phyloP scores from a whole-genome alignment of 2,113 vertebrate species.

The Danionella cerebrum region DNA sequence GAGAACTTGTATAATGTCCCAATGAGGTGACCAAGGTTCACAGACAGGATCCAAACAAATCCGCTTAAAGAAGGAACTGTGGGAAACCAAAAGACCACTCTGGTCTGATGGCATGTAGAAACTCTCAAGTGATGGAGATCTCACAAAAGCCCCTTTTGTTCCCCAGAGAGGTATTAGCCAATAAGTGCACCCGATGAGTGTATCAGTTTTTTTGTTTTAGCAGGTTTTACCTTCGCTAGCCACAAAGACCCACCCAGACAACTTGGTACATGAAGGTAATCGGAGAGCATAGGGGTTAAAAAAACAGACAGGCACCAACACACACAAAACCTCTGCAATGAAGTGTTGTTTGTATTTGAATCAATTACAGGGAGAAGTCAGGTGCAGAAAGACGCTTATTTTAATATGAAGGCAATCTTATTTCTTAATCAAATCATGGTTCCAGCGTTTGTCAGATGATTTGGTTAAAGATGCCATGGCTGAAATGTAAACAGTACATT shows the following conservation, averaged over 20 bases:
- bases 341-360: constrained; percentile 12
- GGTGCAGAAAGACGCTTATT: constrained; percentile 40
- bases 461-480: constrained; percentile 18
- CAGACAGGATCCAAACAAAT: not conserved
- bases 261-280: constrained; percentile 47
- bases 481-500: not conserved
- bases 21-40: not conserved
- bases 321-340: constrained; percentile 33
- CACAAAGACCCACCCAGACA: constrained; percentile 34
- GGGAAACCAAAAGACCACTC: constrained; percentile 5
- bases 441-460: constrained; percentile 34
- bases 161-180: not conserved
- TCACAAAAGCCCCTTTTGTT: constrained; percentile 3
- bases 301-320: constrained; percentile 47
- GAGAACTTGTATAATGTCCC: not conserved
- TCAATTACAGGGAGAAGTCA: constrained; percentile 7
- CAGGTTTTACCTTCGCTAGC: constrained; percentile 29
- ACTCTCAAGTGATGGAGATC: not conserved
- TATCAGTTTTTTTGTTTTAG: constrained; percentile 7
- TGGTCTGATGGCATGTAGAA: not conserved
- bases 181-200: constrained; percentile 9
- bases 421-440: constrained; percentile 56
- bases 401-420: constrained; percentile 51
- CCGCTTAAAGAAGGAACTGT: not conserved
- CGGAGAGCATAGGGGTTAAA: constrained; percentile 53